Conservation (phyloP, 2,113 vertebrate species). For the Phyllostomus hastatus region DNA sequence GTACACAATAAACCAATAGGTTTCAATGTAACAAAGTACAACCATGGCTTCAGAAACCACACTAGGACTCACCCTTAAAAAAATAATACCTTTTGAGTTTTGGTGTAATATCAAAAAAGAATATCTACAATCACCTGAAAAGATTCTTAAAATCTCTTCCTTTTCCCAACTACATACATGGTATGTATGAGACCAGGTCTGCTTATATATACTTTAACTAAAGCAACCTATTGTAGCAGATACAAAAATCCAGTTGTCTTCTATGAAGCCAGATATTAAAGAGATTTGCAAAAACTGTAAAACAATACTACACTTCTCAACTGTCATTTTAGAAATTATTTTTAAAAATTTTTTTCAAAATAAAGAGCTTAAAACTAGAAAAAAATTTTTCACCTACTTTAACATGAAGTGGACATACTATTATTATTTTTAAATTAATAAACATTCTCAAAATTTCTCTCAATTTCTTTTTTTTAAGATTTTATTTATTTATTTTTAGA, state of each 20-base stretch:
- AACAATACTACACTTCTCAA: neutral
- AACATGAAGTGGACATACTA: neutral
- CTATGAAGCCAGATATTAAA: too few species aligned
- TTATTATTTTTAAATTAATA: constrained; percentile 6
- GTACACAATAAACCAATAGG: neutral
- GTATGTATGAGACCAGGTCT: neutral
- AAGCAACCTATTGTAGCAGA: neutral
- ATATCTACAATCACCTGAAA: constrained; percentile 5
- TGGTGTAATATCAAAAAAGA: constrained; percentile 4
- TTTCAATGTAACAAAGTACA: neutral
- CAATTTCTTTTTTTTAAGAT: neutral
- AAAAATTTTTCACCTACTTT: neutral
- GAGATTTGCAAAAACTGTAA: neutral
- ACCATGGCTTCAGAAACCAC: neutral
- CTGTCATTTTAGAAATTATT: neutral
- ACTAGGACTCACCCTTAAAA: neutral
- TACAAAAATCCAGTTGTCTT: neutral
- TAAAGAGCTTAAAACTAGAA: too few species aligned
- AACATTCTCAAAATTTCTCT: neutral
- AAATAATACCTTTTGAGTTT: neutral
- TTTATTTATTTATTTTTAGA: too few species aligned
- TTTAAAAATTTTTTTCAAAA: neutral
- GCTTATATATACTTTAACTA: neutral
- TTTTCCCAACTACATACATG: neutral
- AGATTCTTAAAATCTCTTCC: constrained; percentile 34